Conservation (phyloP, 2,888 invertebrate species). For the Oeneis ivallda region DNA sequence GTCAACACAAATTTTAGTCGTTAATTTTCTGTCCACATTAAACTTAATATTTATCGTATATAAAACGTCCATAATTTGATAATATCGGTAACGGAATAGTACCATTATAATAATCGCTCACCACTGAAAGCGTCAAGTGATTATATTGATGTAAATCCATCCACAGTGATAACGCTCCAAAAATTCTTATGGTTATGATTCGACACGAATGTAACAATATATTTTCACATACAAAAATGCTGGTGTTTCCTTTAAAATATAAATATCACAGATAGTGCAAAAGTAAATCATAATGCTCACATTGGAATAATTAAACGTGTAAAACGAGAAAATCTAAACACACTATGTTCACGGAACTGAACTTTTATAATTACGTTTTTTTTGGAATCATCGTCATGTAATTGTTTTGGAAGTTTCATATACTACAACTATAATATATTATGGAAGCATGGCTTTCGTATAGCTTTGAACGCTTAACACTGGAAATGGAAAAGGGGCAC, state of each 20-base stretch:
- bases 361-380: conserved; percentile 6
- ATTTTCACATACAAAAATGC: conserved; percentile 28
- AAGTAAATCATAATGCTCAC: conserved; percentile 55
- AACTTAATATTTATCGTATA: conserved; percentile 54
- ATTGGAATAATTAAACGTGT: conserved; percentile 28
- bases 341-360: background rate
- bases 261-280: conserved; percentile 78
- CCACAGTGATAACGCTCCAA: conserved; percentile 16
- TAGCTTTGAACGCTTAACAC: conserved; percentile 4
- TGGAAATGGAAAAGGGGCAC: background rate
- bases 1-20: conserved; percentile 46
- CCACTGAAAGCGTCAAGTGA: conserved; percentile 28
- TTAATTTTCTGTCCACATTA: conserved; percentile 57
- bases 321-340: conserved; percentile 22
- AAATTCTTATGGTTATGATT: conserved; percentile 6
- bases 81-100: conserved; percentile 58
- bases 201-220: conserved; percentile 23
- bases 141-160: conserved; percentile 21
- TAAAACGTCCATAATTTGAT: conserved; percentile 45
- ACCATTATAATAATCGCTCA: conserved; percentile 52
- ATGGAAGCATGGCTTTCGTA: conserved; percentile 20
- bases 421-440: conserved; percentile 22
- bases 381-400: conserved; percentile 21
- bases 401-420: conserved; percentile 26
- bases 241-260: conserved; percentile 54